Percentiles rank a stretch among this genome's conserved stretches.
Conservation (phyloP, 2,888 invertebrate species). For the Zygogramma bicolorata region DNA sequence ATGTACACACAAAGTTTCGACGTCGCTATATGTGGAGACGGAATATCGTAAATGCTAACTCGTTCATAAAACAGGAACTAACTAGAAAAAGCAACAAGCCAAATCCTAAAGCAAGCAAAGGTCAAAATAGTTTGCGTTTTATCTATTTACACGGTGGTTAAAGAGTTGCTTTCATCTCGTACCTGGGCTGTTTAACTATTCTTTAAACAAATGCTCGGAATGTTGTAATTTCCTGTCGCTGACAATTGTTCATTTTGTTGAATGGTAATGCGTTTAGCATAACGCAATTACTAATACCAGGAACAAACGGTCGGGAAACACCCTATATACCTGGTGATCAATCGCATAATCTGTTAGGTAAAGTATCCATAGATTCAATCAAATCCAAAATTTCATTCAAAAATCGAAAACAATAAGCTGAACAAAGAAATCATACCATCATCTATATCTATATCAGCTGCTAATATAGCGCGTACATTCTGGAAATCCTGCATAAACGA, state of each 20-base stretch:
- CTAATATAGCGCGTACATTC: too few relatives aligned
- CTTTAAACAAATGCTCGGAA: constrained; percentile 39
- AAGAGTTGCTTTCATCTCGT: constrained; percentile 26
- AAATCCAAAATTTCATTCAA: too few relatives aligned
- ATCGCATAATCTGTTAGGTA: background rate
- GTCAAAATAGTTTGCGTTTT: constrained; percentile 2
- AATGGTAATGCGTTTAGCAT: constrained; percentile 33
- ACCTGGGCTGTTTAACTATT: constrained; percentile 38
- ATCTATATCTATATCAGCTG: too few relatives aligned
- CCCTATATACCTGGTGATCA: background rate
- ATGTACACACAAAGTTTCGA: background rate
- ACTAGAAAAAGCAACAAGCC: background rate
- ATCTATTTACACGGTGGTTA: constrained; percentile 11
- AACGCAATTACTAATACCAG: constrained; percentile 10
- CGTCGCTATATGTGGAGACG: background rate
- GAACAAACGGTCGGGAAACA: constrained; percentile 2
- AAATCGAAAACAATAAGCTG: too few relatives aligned
- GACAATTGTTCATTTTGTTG: constrained; percentile 35
- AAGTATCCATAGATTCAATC: background rate
- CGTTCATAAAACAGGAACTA: background rate
- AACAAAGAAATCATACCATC: too few relatives aligned
- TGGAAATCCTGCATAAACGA: too few relatives aligned
- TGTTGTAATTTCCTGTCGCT: constrained; percentile 44
- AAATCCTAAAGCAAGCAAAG: constrained; percentile 1
- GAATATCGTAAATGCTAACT: background rate